Base-by-base conservation (phyloP, 2,888 invertebrate species). In the Epinotia bilunana region DNA sequence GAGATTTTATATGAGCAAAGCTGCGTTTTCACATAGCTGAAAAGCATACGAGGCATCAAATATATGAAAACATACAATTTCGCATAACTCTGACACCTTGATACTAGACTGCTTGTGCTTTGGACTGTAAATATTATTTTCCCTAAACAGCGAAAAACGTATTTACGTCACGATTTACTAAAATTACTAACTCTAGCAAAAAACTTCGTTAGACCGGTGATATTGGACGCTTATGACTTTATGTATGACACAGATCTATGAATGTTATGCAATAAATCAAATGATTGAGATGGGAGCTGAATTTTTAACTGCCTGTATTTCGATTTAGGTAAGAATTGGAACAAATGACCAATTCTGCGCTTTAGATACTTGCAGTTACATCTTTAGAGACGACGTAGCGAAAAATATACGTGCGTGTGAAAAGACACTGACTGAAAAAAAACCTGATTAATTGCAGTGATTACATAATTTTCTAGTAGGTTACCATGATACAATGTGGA, bases 211-310 rank as follows among this genome's bases (percentile, higher is more conserved):
- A 13, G 23, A 20, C 43, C 55, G 23, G 43, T 65, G 65, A 49
- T 65, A 72, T 72, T 72, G 33, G 65, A 72, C 65, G 16, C 58
- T 33, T 6, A 7, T n/a, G n/a, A n/a, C n/a, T n/a, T n/a, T n/a
- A n/a, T n/a, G 0, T 60, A 33, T 65, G 65, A 72, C 72, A 65
- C 57, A 58, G 65, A 57, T 72, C 13, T 49, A n/a, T 23, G n/a
- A 11, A n/a, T 39, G 2, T 9, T 18, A n/a, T 61, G 13, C 12
- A 12, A 58, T 23, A 33, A 33, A 33, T 33, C 7, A 33, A 33
- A 7, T 33, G 33, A 7, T 7, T 0, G 33, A 33, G 33, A 33
- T 33, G 33, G 7, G 33, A 6, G 33, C 33, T 33, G 33, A 33
- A 33, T 7, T 33, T 33, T 33, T 7, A 6, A 33, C 1, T 33